These are phyloP conservation scores for Ditula angustiorana DNA, from an alignment of 2,888 invertebrate species.

Conservation along the genomic window DNA sequence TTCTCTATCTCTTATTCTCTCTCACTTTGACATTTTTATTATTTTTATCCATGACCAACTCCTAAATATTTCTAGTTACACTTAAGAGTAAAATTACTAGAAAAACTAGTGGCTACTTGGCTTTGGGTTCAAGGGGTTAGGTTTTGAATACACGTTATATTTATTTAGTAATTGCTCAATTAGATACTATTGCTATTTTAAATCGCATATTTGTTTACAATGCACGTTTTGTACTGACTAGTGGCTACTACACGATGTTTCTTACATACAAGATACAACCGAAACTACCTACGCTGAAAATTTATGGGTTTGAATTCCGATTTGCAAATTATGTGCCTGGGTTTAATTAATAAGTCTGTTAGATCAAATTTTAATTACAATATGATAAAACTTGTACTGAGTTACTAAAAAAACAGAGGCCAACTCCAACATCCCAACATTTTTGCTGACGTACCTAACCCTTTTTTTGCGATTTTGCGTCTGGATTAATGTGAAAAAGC, in stretches of 20 bases:
- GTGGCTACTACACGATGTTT: background rate
- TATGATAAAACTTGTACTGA: too few relatives aligned
- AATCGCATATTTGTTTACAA: background rate
- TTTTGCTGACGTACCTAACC: too few relatives aligned
- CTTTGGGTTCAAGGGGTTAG: constrained; percentile 2
- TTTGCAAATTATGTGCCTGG: too few relatives aligned
- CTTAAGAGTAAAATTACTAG: background rate
- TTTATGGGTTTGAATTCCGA: too few relatives aligned
- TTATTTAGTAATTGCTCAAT: constrained; percentile 28
- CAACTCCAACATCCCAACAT: too few relatives aligned
- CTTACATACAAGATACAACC: background rate
- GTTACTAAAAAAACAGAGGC: too few relatives aligned
- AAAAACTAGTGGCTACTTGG: background rate
- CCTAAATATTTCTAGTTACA: background rate
- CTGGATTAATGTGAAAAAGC: too few relatives aligned
- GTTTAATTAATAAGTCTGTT: too few relatives aligned
- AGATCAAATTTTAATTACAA: too few relatives aligned
- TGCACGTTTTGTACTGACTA: background rate
- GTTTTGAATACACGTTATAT: constrained; percentile 1
- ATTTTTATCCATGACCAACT: background rate
- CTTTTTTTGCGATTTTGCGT: too few relatives aligned
- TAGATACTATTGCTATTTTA: constrained; percentile 11
- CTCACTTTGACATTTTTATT: background rate
- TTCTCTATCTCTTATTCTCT: background rate
- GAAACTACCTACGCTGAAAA: too few relatives aligned